These are phyloP conservation scores for Brevimyrus niger DNA, from an alignment of 2,113 vertebrate genomes.

Conservation along the genomic window DNA sequence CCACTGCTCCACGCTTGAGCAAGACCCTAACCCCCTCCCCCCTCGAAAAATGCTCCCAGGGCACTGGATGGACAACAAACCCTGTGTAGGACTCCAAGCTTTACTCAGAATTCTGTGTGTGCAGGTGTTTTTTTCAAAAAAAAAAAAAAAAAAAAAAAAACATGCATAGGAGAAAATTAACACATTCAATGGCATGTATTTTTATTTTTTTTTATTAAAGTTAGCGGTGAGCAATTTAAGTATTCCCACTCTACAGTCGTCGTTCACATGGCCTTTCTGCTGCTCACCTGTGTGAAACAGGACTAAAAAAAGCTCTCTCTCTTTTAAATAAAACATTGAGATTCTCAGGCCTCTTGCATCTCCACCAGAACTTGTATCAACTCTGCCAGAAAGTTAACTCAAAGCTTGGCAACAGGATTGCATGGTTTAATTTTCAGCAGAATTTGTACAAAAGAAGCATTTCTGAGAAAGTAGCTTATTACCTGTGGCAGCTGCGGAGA, in stretches of 20 bases:
- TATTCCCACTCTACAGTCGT: background rate
- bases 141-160: too few species aligned
- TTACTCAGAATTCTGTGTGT: background rate
- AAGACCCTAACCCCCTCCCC: background rate
- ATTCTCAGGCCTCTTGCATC: background rate
- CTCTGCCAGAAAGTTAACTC: background rate
- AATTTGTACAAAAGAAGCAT: background rate
- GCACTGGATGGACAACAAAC: background rate
- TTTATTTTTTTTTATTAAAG: background rate
- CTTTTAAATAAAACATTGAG: background rate
- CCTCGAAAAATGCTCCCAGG: background rate
- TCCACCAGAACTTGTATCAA: background rate
- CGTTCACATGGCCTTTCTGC: background rate
- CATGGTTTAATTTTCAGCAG: background rate
- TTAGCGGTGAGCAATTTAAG: background rate
- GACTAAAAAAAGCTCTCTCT: background rate
- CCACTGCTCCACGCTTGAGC: background rate
- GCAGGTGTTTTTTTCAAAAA: background rate
- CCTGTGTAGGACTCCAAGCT: background rate
- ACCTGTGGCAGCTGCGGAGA: slow-evolving; percentile 95
- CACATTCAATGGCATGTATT: background rate
- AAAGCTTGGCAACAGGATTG: background rate
- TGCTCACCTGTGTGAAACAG: background rate
- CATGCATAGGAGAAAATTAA: background rate
- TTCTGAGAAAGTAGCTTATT: background rate